Evolutionary conservation across 2,797 vertebrate species (phyloP).

Genomic region (Calcarius lapponicus): DNA sequence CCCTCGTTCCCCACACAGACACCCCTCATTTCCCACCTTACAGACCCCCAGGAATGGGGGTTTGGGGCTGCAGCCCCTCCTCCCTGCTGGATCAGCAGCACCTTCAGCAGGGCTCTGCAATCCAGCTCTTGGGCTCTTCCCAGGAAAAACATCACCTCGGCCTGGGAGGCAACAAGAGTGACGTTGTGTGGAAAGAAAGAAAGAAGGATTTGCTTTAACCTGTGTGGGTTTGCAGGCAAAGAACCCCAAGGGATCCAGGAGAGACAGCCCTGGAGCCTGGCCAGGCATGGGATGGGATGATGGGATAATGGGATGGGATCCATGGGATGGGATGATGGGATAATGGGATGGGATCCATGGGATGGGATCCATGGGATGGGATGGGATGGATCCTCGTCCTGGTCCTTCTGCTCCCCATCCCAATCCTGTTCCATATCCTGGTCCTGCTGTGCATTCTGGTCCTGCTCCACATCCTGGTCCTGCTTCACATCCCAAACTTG

Average conservation of each 20-base stretch:
- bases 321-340: neutral
- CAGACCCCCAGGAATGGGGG: neutral
- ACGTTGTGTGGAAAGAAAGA: slow-evolving; percentile 20
- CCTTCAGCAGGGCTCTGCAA: neutral
- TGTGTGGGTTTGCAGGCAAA: neutral
- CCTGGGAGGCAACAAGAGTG: neutral
- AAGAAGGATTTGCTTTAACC: slow-evolving; percentile 9
- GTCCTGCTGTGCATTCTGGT: too few species aligned
- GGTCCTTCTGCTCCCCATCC: too few species aligned
- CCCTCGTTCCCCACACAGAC: too few species aligned
- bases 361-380: neutral
- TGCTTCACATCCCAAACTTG: too few species aligned
- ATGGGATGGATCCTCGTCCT: neutral
- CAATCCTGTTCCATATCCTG: too few species aligned
- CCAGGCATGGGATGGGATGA: neutral
- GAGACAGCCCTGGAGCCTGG: slow-evolving; percentile 2
- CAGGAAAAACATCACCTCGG: slow-evolving; percentile 34
- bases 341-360: neutral
- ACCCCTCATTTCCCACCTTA: neutral
- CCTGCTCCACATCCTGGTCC: too few species aligned
- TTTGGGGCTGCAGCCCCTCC: neutral
- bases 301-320: too few species aligned
- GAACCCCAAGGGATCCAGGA: neutral
- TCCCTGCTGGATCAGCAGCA: neutral
- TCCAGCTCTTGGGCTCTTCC: neutral